These are phyloP conservation scores for Apogon talboti DNA, from an alignment of 2,797 vertebrate species.

Conservation along the genomic window DNA sequence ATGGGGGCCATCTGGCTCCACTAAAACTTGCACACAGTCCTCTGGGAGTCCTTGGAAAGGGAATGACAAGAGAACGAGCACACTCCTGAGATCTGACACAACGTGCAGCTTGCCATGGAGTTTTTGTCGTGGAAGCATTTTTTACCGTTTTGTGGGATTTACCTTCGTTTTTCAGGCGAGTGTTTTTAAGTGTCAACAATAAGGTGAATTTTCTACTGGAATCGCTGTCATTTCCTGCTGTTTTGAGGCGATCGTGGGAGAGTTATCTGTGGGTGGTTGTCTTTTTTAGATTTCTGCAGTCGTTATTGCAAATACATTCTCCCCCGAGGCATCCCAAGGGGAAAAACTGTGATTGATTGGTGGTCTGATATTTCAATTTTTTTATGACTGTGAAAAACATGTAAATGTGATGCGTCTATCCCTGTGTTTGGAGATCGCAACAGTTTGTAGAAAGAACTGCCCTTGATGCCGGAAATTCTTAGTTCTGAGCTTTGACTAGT, in stretches of 20 bases:
- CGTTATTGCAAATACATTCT: slow-evolving; percentile 47
- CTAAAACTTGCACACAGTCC: slow-evolving; percentile 64
- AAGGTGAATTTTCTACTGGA: slow-evolving; percentile 43
- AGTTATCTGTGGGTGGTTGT: slow-evolving; percentile 43
- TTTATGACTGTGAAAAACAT: slow-evolving; percentile 6
- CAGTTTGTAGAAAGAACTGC: slow-evolving; percentile 1
- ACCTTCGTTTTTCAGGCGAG: slow-evolving; percentile 12
- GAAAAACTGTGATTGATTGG: slow-evolving; percentile 43
- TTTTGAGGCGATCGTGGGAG: slow-evolving; percentile 41
- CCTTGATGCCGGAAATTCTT: background rate
- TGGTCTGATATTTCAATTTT: slow-evolving; percentile 22
- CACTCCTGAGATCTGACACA: slow-evolving; percentile 68
- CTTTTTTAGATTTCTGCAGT: slow-evolving; percentile 37
- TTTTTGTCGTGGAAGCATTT: slow-evolving; percentile 10
- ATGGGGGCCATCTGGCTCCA: slow-evolving; percentile 75
- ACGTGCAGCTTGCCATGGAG: slow-evolving; percentile 28
- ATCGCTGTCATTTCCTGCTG: slow-evolving; percentile 54
- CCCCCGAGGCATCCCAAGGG: slow-evolving; percentile 27
- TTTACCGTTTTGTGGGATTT: slow-evolving; percentile 27
- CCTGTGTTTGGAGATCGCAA: slow-evolving; percentile 16
- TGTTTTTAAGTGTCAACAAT: slow-evolving; percentile 37
- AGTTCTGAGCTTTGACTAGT: background rate
- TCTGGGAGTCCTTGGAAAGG: slow-evolving; percentile 73
- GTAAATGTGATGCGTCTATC: slow-evolving; percentile 28
- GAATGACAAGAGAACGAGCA: slow-evolving; percentile 51